Evolutionary conservation across 2,888 invertebrate genomes (phyloP), one percentile per base, ranked within the genome.

Genomic region (Diachrysia chrysitis): DNA sequence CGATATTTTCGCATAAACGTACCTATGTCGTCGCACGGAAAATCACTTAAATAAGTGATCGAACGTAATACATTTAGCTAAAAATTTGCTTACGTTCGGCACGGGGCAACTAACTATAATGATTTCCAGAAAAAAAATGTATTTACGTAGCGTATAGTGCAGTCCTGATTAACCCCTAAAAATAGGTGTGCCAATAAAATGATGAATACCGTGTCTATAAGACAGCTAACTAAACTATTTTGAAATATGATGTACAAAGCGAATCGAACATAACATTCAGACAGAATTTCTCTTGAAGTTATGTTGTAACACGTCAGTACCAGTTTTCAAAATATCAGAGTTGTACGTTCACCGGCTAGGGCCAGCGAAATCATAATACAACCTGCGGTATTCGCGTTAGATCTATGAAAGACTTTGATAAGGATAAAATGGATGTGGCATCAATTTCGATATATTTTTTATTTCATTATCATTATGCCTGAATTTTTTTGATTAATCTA

Each of bases 351-450:
- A 48, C 54, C 48, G 56, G 74, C 63, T 58, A 51, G 54, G 63
- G 9, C 32, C 21, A 12, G 76, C 51, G 76, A 76, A 76, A 76
- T 71, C 68, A 62, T 64, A 75, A 63, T 71, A 58, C 71, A 74
- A 76, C 74, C 62, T 57, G 58, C 58, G 48, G 54, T 56, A 63
- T 62, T 71, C 19, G 68, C 55, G 48, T 54, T 66, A 72, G 54
- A 63, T 76, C 58, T 69, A 76, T 61, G 65, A 76, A 69, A 65
- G 63, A 57, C 68, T 62, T 53, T 19, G 48, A 10, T 2, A 35
- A 19, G 53, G 63, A 16, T 16, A 2, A 10, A 2, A 12, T 0
- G 55, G 65, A 72, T 72, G 37, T 16, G 76, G 75, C 35, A 56
- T 46, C 6, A 4, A 25, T 16, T 21, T 21, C n/a, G n/a, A n/a